Evolutionary conservation across 2,888 invertebrate species (phyloP).

Genomic region (Calameuta pallipes): DNA sequence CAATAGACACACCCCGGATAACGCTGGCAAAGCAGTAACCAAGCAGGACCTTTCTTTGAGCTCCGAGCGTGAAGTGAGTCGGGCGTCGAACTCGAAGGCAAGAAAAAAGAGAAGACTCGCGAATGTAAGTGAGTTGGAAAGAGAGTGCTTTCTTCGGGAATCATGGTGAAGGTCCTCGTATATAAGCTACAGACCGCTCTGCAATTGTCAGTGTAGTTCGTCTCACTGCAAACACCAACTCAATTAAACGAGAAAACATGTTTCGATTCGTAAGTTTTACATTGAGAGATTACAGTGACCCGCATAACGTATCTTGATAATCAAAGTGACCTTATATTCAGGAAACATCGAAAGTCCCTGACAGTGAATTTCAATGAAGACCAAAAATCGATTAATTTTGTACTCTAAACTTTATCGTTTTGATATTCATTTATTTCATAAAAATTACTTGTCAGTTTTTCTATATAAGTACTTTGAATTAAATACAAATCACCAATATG

Average conservation of each 20-base stretch:
- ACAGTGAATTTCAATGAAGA: not conserved
- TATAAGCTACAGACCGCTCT: slow-evolving; percentile 56
- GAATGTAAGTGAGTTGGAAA: slow-evolving; percentile 51
- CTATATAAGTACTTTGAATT: too few species aligned
- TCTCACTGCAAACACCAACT: slow-evolving; percentile 31
- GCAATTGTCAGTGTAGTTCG: slow-evolving; percentile 56
- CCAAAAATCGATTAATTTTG: not conserved
- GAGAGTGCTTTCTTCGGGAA: slow-evolving; percentile 60
- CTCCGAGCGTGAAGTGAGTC: slow-evolving; percentile 15
- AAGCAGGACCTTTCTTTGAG: slow-evolving; percentile 16
- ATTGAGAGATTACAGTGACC: not conserved
- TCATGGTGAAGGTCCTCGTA: slow-evolving; percentile 62
- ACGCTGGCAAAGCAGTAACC: not conserved
- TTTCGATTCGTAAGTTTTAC: slow-evolving; percentile 45
- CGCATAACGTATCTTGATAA: not conserved
- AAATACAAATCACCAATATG: not conserved
- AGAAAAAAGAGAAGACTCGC: slow-evolving; percentile 31
- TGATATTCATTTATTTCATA: not conserved
- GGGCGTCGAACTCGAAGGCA: slow-evolving; percentile 18
- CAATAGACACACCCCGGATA: not conserved
- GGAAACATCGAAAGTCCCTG: not conserved
- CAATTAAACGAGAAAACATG: slow-evolving; percentile 29
- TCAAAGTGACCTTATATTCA: not conserved
- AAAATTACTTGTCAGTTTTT: too few species aligned
- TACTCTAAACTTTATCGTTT: not conserved